Base-by-base conservation (phyloP, 2,113 vertebrate species). In the Craseonycteris thonglongyai region DNA sequence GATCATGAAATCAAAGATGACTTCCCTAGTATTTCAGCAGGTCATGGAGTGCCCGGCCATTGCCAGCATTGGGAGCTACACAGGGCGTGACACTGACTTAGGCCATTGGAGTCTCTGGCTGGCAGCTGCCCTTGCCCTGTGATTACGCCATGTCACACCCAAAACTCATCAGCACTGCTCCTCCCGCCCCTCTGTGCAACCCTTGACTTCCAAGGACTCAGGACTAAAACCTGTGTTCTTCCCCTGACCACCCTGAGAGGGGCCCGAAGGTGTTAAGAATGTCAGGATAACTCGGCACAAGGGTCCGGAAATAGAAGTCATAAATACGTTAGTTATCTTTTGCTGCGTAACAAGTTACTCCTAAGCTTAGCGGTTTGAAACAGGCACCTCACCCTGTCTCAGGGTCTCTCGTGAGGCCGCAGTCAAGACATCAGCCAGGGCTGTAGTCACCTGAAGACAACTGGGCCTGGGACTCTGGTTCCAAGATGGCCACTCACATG, bases 161-260 rank as follows among this genome's bases (percentile, higher is more conserved):
- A 26, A 18, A n/a, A 11, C 22, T 33, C 33, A 0, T 24, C 4
- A 10, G 8, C 24, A 7, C 28, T 24, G 2, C n/a, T 13, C 28
- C 21, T 22, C 19, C 18, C n/a, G n/a, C 13, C 59, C 13, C 35
- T 68, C 58, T 38, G 28, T 35, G n/a, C 10, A 33, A 19, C 68
- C 21, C 59, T 65, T 5, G 59, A 6, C 47, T 69, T 33, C 14
- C 18, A 24, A 79, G 54, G 28, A 54, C n/a, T 56, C 54, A 49
- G 40, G 54, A 12, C 24, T 40, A 12, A 54, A 68, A 30, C 8
- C 30, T 54, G 4, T 11, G 7, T 21, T 21, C 65, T 56, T 28
- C 47, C 49, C 35, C 12, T 6, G 7, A 47, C 13, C 33, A 13
- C 47, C 71, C 26, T 7, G 11, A 42, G 33, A 22, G 35, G 35